Evolutionary conservation across 2,113 vertebrate genomes (phyloP).

Genomic region (Speoplatyrhinus poulsoni): DNA sequence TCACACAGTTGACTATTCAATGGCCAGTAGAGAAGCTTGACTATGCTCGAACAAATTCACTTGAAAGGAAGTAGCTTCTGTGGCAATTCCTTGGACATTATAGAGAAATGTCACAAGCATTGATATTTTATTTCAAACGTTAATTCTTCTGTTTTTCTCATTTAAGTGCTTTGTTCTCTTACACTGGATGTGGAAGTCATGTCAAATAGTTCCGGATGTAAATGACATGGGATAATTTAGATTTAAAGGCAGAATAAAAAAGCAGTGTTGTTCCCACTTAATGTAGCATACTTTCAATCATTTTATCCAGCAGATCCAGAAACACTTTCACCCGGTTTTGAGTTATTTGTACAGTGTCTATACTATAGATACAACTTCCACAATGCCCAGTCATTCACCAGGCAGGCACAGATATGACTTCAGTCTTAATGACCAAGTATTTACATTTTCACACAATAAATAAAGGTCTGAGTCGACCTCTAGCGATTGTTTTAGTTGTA

Average conservation of each 20-base stretch:
- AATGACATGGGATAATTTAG: too few species aligned
- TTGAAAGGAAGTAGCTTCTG: neutral
- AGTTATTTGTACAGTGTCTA: too few species aligned
- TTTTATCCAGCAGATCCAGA: neutral
- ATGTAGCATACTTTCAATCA: slow-evolving; percentile 15
- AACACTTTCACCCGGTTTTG: too few species aligned
- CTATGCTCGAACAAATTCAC: neutral
- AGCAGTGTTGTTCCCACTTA: slow-evolving; percentile 17
- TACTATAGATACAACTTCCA: neutral
- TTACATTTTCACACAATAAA: slow-evolving; percentile 9
- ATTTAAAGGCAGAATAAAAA: too few species aligned
- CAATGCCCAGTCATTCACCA: neutral
- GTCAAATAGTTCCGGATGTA: too few species aligned
- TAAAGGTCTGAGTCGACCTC: slow-evolving; percentile 7
- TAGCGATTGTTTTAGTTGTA: slow-evolving; percentile 26
- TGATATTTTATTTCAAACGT: neutral
- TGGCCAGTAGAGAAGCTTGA: slow-evolving; percentile 1
- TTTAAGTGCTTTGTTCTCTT: slow-evolving; percentile 11
- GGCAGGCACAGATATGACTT: slow-evolving; percentile 10
- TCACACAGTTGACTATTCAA: neutral
- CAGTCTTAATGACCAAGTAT: slow-evolving; percentile 14
- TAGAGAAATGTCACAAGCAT: neutral
- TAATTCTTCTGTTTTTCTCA: too few species aligned
- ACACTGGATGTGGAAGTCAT: neutral
- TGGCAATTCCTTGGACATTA: neutral